phyloP scores from a whole-genome alignment of 1,140 invertebrate genomes.

The Lycorma delicatula region DNA sequence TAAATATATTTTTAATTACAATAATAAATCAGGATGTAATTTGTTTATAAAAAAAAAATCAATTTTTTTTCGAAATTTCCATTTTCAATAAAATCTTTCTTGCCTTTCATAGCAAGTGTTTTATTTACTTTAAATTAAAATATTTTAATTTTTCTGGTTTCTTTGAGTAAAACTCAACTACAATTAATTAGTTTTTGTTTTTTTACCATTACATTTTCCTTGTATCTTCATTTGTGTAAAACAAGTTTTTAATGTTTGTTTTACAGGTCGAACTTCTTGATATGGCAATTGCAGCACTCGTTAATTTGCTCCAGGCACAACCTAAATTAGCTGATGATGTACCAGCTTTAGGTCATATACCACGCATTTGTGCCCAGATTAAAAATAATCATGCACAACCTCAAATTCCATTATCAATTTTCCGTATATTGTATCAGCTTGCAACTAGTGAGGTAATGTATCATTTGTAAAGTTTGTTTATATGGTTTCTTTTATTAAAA shows the following conservation, averaged over 20 bases:
- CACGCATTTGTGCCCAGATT: conserved; percentile 75
- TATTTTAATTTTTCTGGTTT: no score
- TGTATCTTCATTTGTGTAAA: conserved; percentile 5
- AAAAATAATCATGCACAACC: conserved; percentile 43
- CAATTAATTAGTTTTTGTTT: no score
- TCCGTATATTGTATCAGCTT: conserved; percentile 79
- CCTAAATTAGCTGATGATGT: conserved; percentile 82
- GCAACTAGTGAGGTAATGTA: conserved; percentile 66
- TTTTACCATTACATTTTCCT: conserved; percentile 3
- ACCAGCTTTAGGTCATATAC: conserved; percentile 89
- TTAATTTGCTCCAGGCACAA: conserved; percentile 74
- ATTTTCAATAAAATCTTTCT: no score
- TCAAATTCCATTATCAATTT: conserved; percentile 63
- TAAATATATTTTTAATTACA: no score
- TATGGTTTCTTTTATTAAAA: neutral
- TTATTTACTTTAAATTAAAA: no score
- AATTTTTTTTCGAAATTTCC: no score
- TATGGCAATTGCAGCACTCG: conserved; percentile 72
- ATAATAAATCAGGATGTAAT: no score
- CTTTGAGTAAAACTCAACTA: no score
- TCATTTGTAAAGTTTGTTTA: conserved; percentile 13
- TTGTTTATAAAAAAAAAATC: no score
- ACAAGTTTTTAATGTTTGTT: conserved; percentile 14
- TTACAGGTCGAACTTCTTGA: conserved; percentile 71
- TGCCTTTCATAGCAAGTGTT: no score